Percentiles rank a stretch among this genome's conserved stretches.
phyloP scores from a whole-genome alignment of 2,113 vertebrate species.

The Pelecanoides urinatrix region DNA sequence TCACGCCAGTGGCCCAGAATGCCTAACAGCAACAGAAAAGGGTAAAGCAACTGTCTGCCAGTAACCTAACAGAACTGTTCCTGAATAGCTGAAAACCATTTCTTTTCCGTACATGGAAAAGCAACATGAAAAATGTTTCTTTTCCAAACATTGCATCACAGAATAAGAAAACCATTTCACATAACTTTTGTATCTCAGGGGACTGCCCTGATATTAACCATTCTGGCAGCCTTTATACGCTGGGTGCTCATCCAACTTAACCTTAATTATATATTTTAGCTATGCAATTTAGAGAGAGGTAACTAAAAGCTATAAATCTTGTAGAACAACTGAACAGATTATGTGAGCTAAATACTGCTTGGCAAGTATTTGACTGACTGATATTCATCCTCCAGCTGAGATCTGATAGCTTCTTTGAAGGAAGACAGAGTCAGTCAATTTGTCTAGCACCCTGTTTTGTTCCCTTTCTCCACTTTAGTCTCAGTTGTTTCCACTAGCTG shows the following conservation, averaged over 20 bases:
- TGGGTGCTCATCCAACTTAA: background rate
- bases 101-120: background rate
- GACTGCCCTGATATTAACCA: background rate
- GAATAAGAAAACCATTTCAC: background rate
- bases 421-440: background rate
- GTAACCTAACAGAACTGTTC: background rate
- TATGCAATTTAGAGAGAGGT: background rate
- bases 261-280: background rate
- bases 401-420: background rate
- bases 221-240: background rate
- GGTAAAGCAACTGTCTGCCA: background rate
- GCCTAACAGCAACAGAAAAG: background rate
- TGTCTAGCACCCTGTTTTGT: background rate
- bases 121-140: background rate
- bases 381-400: background rate
- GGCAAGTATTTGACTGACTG: background rate
- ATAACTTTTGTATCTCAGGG: background rate
- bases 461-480: background rate
- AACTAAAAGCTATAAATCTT: background rate
- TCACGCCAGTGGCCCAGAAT: background rate
- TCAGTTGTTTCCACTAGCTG: background rate
- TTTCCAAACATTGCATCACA: background rate
- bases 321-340: background rate
- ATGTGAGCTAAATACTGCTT: background rate
- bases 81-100: background rate